These are phyloP conservation scores for Drosophila serrata DNA, from an alignment of 1,140 invertebrate genomes.

Conservation along the genomic window DNA sequence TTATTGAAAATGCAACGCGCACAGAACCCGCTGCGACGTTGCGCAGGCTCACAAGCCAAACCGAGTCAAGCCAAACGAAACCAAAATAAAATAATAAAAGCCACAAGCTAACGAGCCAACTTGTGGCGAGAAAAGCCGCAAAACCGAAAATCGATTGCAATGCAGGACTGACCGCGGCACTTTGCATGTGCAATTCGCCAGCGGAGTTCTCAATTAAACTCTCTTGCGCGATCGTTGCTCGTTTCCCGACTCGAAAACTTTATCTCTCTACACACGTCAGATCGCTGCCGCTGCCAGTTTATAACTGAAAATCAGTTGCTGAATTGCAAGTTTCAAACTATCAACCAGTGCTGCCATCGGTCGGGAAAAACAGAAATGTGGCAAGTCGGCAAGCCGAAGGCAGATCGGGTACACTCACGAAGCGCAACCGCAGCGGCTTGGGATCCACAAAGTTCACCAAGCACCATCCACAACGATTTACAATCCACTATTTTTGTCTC, in stretches of 20 bases:
- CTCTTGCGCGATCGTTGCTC: slow-evolving; percentile 1
- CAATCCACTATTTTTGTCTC: not conserved
- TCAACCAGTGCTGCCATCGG: slow-evolving; percentile 1
- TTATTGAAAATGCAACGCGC: slow-evolving; percentile 73
- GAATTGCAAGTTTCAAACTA: slow-evolving; percentile 4
- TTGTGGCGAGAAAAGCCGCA: slow-evolving; percentile 10
- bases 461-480: not conserved
- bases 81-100: slow-evolving; percentile 31
- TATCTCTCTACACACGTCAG: slow-evolving; percentile 1
- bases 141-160: slow-evolving; percentile 26
- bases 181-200: slow-evolving; percentile 40
- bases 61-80: slow-evolving; percentile 19
- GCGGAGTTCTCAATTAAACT: slow-evolving; percentile 25
- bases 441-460: not conserved
- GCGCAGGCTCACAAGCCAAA: slow-evolving; percentile 34
- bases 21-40: slow-evolving; percentile 29
- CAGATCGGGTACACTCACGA: not conserved
- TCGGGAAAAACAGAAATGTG: not conserved
- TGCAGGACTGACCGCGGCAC: slow-evolving; percentile 40
- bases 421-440: not conserved
- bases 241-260: not conserved
- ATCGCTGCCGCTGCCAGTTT: slow-evolving; percentile 9
- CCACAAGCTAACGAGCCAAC: slow-evolving; percentile 29
- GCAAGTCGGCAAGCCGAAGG: not conserved
- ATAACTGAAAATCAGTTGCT: slow-evolving; percentile 2